Conservation (phyloP, 2,888 invertebrate species). For the Xestia sexstrigata region DNA sequence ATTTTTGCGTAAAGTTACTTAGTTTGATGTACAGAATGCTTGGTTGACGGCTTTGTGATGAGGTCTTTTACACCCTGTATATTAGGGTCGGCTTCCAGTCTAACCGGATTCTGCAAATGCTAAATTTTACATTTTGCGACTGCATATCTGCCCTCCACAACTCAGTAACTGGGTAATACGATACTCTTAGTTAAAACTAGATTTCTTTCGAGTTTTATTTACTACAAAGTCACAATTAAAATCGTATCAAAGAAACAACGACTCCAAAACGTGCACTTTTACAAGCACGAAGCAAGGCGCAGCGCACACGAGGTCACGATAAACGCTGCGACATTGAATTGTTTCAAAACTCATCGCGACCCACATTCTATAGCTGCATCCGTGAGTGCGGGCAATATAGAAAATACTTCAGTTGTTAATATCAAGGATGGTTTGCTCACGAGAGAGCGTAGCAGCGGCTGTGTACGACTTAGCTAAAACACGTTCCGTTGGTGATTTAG, state of each 20-base stretch:
- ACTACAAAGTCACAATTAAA: background rate
- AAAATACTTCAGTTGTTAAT: constrained; percentile 63
- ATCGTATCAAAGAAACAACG: background rate
- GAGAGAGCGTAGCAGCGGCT: constrained; percentile 32
- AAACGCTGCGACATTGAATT: constrained; percentile 77
- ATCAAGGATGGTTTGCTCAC: constrained; percentile 64
- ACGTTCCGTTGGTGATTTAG: constrained; percentile 36
- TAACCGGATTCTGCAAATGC: background rate
- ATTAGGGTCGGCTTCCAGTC: too few relatives aligned
- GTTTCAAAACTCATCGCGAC: constrained; percentile 80
- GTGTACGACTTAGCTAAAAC: constrained; percentile 29
- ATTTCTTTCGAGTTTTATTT: background rate
- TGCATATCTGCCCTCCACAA: background rate
- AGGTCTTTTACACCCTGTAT: too few relatives aligned
- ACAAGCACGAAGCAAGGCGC: constrained; percentile 58
- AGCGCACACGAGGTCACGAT: constrained; percentile 67
- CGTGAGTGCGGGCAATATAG: constrained; percentile 67
- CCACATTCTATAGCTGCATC: constrained; percentile 79
- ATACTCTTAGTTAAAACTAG: background rate
- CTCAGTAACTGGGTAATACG: background rate
- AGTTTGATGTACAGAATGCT: too few relatives aligned
- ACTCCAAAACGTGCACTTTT: constrained; percentile 44
- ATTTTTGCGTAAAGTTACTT: too few relatives aligned
- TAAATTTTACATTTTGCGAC: background rate
- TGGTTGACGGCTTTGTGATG: too few relatives aligned